Evolutionary conservation across 2,888 invertebrate species (phyloP), one percentile per base, ranked within the genome.

Genomic region (Thysanoteuthis rhombus): DNA sequence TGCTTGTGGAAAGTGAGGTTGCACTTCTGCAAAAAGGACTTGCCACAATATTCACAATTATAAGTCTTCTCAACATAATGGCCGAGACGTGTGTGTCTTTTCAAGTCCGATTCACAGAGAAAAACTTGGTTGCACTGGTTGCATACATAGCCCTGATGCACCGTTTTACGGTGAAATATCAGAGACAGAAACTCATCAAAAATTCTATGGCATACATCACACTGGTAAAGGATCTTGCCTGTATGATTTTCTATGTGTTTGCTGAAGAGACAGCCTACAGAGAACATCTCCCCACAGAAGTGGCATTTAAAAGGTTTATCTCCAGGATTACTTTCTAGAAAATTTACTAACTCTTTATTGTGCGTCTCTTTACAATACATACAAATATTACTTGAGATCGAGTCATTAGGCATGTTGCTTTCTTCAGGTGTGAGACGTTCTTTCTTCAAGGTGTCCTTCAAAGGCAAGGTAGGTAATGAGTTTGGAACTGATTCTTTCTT

Each of bases 241-340:
- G 40, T 45, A 45, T 92, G 92, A 2, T 45, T 28, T n/a, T 92
- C 40, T 28, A 92, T 25, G 6, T 92, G 92, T 45, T 45, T 92
- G 32, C 39, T 92, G 92, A 92, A 92, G 28, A 92, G 92, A 40
- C 92, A 92, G 19, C 92, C 92, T 12, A 92, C 32, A 6, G 92
- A 40, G 42, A 92, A 92, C 0, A 8, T 92, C 19, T 92, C 92
- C 1, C 45, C 92, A 32, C 92, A 92, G 10, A 92, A n/a, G 16
- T 42, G 92, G 42, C 92, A 92, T 45, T 92, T 92, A 19, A 92
- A 92, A 0, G 92, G 92, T 22, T 92, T 92, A 45, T 92, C 92
- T 40, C 36, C 45, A 36, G 92, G 92, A 40, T 45, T 92, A n/a
- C 45, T 40, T 40, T 40, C 45, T 16, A 92, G 6, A 45, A 92